phyloP scores from a whole-genome alignment of 2,888 invertebrate species.

The Protophormia terraenovae region DNA sequence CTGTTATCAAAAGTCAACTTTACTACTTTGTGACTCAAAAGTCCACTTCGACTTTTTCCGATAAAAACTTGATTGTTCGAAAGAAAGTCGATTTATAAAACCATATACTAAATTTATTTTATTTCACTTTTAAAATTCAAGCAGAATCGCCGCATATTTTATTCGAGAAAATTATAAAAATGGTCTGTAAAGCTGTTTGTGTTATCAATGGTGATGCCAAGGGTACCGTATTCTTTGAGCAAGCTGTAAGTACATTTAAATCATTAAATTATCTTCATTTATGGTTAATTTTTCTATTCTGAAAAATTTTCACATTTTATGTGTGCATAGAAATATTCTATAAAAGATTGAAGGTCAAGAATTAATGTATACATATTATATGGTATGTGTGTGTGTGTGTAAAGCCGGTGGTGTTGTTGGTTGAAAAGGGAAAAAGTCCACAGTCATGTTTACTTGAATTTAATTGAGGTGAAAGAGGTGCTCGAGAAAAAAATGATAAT shows the following conservation, averaged over 20 bases:
- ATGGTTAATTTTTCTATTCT: not conserved
- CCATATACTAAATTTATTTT: not conserved
- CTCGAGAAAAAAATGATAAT: not conserved
- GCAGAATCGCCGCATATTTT: not conserved
- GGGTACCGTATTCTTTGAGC: slow-evolving; percentile 91
- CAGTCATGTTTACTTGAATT: slow-evolving; percentile 24
- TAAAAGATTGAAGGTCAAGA: slow-evolving; percentile 41
- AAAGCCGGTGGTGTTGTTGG: slow-evolving; percentile 18
- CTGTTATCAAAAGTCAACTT: no score
- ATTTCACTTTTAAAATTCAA: slow-evolving; percentile 31
- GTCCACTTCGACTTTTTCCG: no score
- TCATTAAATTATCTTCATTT: not conserved
- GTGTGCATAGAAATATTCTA: not conserved
- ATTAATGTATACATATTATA: not conserved
- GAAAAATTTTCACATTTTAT: not conserved
- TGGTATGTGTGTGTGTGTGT: not conserved
- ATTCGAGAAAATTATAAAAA: slow-evolving; percentile 73
- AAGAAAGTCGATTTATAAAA: no score
- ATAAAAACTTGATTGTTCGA: no score
- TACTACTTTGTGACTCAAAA: no score
- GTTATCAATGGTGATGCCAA: slow-evolving; percentile 92
- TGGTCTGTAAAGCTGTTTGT: slow-evolving; percentile 90
- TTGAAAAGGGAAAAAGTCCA: slow-evolving; percentile 1
- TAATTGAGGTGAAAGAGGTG: not conserved
- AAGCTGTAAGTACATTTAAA: slow-evolving; percentile 83